These are phyloP conservation scores for Notiomystis cincta DNA, from an alignment of 2,113 vertebrate species.

Conservation along the genomic window DNA sequence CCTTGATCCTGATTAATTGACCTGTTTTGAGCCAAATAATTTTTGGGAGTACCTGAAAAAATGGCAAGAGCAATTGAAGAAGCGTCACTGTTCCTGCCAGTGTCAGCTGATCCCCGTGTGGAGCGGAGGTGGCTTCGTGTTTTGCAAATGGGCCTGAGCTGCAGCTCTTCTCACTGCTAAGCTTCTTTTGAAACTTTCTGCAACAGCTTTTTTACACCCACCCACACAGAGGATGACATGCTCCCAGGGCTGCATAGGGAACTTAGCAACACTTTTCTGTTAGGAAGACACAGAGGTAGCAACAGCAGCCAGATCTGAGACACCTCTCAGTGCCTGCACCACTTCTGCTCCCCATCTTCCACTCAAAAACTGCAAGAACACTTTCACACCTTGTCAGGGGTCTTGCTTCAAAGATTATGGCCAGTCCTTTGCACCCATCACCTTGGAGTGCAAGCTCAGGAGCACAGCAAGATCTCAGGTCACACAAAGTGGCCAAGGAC, in stretches of 20 bases:
- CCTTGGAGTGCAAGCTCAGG: rapidly evolving
- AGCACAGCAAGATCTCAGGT: background rate
- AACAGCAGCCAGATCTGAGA: background rate
- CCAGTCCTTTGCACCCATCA: background rate
- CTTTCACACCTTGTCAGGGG: rapidly evolving
- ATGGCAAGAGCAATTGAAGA: background rate
- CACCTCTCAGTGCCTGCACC: background rate
- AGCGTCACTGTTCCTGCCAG: background rate
- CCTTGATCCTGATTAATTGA: background rate
- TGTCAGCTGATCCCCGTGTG: background rate
- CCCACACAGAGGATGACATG: background rate
- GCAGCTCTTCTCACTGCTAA: background rate
- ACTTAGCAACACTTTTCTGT: slow-evolving; percentile 1
- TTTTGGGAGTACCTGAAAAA: background rate
- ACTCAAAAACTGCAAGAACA: background rate
- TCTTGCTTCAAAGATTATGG: background rate
- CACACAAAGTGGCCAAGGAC: background rate
- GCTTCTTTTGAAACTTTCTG: slow-evolving; percentile 25
- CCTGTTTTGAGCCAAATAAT: background rate
- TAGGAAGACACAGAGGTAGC: background rate
- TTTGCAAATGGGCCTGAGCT: background rate
- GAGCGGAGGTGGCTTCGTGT: background rate
- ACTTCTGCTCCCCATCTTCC: background rate
- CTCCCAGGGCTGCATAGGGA: background rate
- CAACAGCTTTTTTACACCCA: background rate